Conservation (phyloP, 2,113 vertebrate genomes). For the Bostrychus sinensis region DNA sequence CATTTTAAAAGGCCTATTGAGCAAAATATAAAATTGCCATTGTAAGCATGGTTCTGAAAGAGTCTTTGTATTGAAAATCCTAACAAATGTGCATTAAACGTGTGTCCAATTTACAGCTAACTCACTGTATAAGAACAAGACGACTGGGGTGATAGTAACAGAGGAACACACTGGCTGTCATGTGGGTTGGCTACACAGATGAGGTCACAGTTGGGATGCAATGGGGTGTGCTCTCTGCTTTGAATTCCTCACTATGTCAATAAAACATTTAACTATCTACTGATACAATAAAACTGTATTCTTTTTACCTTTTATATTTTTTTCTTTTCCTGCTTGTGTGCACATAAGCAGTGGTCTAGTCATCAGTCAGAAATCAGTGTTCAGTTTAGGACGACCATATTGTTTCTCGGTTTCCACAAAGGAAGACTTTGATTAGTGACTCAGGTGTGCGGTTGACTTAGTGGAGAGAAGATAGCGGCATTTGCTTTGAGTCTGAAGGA, state of each 20-base stretch:
- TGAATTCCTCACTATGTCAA: constrained; percentile 25
- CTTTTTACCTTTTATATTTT: neutral
- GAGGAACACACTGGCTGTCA: constrained; percentile 30
- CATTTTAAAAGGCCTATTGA: neutral
- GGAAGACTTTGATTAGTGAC: constrained; percentile 60
- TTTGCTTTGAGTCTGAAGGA: constrained; percentile 35
- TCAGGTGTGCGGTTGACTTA: constrained; percentile 47
- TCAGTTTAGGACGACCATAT: neutral
- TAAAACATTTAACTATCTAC: neutral
- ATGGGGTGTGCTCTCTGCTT: constrained; percentile 27
- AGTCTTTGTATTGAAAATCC: neutral
- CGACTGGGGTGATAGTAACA: constrained; percentile 30
- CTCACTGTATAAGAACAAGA: constrained; percentile 17
- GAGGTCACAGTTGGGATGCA: constrained; percentile 46
- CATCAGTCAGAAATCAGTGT: neutral
- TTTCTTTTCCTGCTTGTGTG: neutral
- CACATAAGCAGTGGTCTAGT: neutral
- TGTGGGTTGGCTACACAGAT: constrained; percentile 26
- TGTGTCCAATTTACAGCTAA: constrained; percentile 7
- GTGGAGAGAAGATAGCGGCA: constrained; percentile 7
- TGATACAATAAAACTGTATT: neutral
- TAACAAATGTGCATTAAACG: neutral
- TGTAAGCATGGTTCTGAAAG: neutral
- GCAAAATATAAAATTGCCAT: neutral
- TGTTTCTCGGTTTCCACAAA: constrained; percentile 5